These are phyloP conservation scores for Eupithecia exiguata DNA, from an alignment of 2,888 invertebrate species.

Conservation along the genomic window DNA sequence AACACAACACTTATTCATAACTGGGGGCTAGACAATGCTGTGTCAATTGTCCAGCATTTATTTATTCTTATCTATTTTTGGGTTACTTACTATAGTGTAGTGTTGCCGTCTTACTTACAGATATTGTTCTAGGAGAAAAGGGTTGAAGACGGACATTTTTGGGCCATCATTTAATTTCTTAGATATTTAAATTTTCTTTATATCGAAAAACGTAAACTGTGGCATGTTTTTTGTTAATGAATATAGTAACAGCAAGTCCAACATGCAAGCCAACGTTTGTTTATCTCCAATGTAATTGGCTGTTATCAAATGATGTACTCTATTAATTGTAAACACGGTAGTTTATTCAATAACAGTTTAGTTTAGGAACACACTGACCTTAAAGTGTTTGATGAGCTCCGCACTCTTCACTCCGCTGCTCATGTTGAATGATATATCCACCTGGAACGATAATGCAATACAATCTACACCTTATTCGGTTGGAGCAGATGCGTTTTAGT, in stretches of 20 bases:
- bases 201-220: background rate
- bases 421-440: slow-evolving; percentile 99
- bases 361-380: slow-evolving; percentile 73
- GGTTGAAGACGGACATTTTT: no score
- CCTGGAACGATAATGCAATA: slow-evolving; percentile 53
- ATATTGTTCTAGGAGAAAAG: background rate
- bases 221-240: background rate
- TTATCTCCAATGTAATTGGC: background rate
- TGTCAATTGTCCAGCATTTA: no score
- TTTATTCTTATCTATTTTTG: no score
- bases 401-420: slow-evolving; percentile 98
- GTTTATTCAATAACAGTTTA: slow-evolving; percentile 14
- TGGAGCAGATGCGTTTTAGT: background rate
- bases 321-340: slow-evolving; percentile 14
- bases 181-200: background rate
- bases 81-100: no score
- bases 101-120: background rate
- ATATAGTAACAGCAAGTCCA: background rate
- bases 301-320: background rate
- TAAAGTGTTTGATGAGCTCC: slow-evolving; percentile 96
- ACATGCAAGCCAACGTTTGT: background rate
- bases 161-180: no score
- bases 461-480: background rate
- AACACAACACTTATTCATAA: no score
- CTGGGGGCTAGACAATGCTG: no score